Evolutionary conservation across 1,140 invertebrate species (phyloP), one percentile per base, ranked within the genome.

Genomic region (Caligus rogercresseyi): DNA sequence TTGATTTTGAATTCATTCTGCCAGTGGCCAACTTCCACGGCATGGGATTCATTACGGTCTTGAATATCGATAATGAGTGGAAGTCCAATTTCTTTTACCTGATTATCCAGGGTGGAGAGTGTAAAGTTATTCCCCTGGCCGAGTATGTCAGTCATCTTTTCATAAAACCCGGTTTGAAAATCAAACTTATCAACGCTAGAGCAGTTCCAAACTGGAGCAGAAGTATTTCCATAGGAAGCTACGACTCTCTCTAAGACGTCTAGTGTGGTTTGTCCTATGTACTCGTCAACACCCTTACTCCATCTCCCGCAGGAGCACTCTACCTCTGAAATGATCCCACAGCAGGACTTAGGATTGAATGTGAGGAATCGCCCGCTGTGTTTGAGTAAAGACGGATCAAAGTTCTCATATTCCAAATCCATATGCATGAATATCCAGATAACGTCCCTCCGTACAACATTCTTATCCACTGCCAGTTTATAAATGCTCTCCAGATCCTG

Each of bases 331-430:
- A n/a, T n/a, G n/a, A 43, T 7, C n/a, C 31, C 31, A n/a, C 31
- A 43, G 31, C 31, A 43, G n/a, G 31, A 11, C 7, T 43, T 43
- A 11, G 7, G 7, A 43, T 43, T n/a, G n/a, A 43, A 43, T 11
- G 31, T 43, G n/a, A 43, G n/a, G 31, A 43, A 43, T 43, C 31
- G 7, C n/a, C 7, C 31, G 7, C 7, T 43, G n/a, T 43, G 7
- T n/a, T 11, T 7, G n/a, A 43, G 31, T n/a, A 11, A 7, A 11
- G 31, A 11, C n/a, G 7, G 31, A 43, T 43, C n/a, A 60, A 60
- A 60, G 18, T 25, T n/a, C 15, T 25, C 26, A 18, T 60, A 18
- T 14, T 60, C 26, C 16, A 60, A 60, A 31, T 60, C 57, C 11
- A 16, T 18, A 25, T 24, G 25, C 14, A 60, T 20, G 15, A 60